Conservation (phyloP, 2,888 invertebrate genomes). For the Acanthococcus lagerstroemiae region DNA sequence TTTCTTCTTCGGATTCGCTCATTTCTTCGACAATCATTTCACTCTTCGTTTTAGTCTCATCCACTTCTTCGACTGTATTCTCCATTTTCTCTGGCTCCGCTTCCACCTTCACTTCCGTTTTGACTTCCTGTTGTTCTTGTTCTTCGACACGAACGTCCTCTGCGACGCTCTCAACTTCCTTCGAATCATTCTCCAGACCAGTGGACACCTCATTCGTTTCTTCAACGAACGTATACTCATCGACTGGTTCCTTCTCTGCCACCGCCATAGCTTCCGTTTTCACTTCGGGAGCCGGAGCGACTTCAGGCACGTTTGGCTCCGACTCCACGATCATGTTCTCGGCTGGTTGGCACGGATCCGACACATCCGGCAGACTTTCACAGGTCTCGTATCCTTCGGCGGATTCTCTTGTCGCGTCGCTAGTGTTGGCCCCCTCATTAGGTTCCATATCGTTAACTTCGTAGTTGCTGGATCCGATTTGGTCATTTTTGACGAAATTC, state of each 20-base stretch:
- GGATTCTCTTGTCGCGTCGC: neutral
- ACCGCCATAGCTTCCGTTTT: neutral
- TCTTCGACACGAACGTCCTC: neutral
- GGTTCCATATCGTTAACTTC: too few species aligned
- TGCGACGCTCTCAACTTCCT: neutral
- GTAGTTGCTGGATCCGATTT: too few species aligned
- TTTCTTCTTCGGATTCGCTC: neutral
- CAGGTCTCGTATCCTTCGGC: neutral
- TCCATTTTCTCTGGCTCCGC: too few species aligned
- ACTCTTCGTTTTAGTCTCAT: neutral
- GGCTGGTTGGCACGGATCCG: neutral
- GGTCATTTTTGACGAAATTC: too few species aligned
- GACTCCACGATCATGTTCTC: neutral
- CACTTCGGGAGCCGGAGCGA: neutral
- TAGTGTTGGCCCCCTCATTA: too few species aligned
- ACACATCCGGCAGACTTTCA: neutral
- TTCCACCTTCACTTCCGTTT: neutral
- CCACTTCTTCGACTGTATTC: constrained; percentile 10
- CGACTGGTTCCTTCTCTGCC: neutral
- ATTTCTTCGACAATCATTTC: neutral
- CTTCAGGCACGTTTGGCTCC: neutral
- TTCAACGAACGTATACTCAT: too few species aligned
- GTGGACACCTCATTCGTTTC: neutral
- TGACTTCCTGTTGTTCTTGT: too few species aligned
- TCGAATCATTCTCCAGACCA: neutral